A percentile compares a stretch with the other conserved stretches of the same genome.
phyloP scores from a whole-genome alignment of 1,140 invertebrate species.

The Drosophila sechellia region DNA sequence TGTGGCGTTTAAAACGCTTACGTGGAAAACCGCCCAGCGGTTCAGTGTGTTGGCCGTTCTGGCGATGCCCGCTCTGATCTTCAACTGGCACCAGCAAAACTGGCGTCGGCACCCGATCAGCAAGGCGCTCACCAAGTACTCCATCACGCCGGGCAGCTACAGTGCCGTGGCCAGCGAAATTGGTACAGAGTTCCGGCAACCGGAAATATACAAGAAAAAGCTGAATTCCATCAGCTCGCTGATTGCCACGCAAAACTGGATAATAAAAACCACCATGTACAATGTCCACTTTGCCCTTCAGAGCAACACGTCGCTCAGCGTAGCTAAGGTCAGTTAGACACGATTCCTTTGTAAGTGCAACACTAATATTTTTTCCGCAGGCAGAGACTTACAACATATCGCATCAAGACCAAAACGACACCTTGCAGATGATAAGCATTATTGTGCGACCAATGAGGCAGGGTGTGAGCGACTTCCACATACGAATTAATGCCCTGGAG shows the following conservation, averaged over 20 bases:
- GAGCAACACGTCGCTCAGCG: constrained; percentile 90
- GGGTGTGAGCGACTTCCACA: constrained; percentile 87
- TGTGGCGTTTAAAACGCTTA: constrained; percentile 84
- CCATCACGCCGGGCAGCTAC: constrained; percentile 87
- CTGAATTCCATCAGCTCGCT: constrained; percentile 89
- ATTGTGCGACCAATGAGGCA: constrained; percentile 88
- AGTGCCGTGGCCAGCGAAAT: constrained; percentile 89
- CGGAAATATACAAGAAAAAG: constrained; percentile 86
- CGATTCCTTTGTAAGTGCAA: background rate
- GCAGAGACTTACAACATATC: constrained; percentile 90
- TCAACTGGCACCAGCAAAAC: constrained; percentile 88
- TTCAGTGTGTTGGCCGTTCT: constrained; percentile 84
- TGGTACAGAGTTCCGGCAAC: constrained; percentile 89
- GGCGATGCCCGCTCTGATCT: constrained; percentile 84
- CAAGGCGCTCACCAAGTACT: constrained; percentile 88
- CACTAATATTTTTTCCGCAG: constrained; percentile 66
- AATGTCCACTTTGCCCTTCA: constrained; percentile 91
- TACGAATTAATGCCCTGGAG: constrained; percentile 91
- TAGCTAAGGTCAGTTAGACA: constrained; percentile 86
- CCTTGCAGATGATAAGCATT: constrained; percentile 93
- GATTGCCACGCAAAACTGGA: constrained; percentile 94
- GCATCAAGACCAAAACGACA: constrained; percentile 86
- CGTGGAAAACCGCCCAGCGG: constrained; percentile 80
- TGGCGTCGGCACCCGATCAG: constrained; percentile 92
- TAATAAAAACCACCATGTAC: constrained; percentile 93